Evolutionary conservation across 2,797 vertebrate genomes (phyloP), one percentile per base, ranked within the genome.

Genomic region (Tachyglossus aculeatus): DNA sequence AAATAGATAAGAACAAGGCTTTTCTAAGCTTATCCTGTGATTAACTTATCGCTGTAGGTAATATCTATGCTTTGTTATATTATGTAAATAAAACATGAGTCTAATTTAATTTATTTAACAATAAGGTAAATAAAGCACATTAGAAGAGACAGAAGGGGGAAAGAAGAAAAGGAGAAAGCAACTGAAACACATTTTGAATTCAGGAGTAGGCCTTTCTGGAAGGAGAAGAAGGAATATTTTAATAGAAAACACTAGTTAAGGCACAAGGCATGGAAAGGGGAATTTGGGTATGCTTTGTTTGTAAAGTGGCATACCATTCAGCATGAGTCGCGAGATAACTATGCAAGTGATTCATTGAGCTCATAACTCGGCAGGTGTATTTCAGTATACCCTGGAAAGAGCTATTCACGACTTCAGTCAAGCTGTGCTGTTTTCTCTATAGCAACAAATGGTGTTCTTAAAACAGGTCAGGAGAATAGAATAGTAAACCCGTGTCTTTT

Each of bases 401-500:
- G 38, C 34, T 11, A 22, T 76, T 80, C 76, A 58, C 5, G 31
- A 2, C 77, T 79, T n/a, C 12, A 64, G 79, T 83, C 84, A 86
- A 91, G 88, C 87, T 90, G 88, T 86, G 84, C 84, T 80, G 88
- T 90, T 85, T 55, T 89, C 87, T 87, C 79, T 81, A 82, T 40
- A 63, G 75, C 80, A 81, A 59, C 81, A 81, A 84, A 70, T 68
- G 48, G 19, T 48, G 25, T 40, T 76, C 76, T 78, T 83, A 66
- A 83, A 87, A 76, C 45, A 64, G 71, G 66, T 80, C 32, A 40
- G 73, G 87, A 76, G 39, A 67, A 74, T 73, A 88, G 75, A 84
- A n/a, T n/a, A n/a, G 22, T 51, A 61, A 69, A 45, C 58, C 34
- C 45, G 57, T 41, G 45, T n/a, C 65, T 65, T 34, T 1, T 22